Conservation (phyloP, 2,888 invertebrate species). For the Agriopis leucophaearia region DNA sequence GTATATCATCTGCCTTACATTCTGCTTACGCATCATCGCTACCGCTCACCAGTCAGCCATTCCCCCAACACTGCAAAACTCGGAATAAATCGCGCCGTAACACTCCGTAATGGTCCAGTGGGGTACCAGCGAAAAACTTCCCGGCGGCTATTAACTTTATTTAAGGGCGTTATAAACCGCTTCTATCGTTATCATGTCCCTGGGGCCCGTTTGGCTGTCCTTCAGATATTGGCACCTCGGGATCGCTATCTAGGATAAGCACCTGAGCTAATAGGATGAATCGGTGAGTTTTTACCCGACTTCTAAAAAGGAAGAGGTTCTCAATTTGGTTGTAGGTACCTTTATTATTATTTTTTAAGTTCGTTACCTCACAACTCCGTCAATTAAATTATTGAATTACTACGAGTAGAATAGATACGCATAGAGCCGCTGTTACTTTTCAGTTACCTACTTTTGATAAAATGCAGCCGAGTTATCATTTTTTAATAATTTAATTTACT, state of each 20-base stretch:
- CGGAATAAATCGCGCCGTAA: conserved; percentile 80
- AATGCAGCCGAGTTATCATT: no score
- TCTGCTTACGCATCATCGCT: conserved; percentile 24
- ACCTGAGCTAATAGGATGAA: conserved; percentile 40
- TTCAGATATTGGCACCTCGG: conserved; percentile 70
- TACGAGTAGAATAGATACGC: no score
- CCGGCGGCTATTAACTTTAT: conserved; percentile 82
- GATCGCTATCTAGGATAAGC: conserved; percentile 45
- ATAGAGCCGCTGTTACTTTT: no score
- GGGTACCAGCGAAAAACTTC: conserved; percentile 82
- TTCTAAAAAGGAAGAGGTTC: no score
- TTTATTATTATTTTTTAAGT: no score
- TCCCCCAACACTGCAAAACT: conserved; percentile 75
- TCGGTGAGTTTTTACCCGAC: conserved; percentile 11
- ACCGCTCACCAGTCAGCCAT: conserved; percentile 16
- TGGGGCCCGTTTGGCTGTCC: conserved; percentile 71
- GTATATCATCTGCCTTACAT: background rate
- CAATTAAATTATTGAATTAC: no score
- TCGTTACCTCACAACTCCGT: no score
- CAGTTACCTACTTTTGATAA: no score
- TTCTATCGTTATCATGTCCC: conserved; percentile 82
- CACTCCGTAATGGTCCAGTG: conserved; percentile 78
- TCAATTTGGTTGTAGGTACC: no score
- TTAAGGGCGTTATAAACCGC: conserved; percentile 84
- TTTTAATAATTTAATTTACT: no score